A percentile compares a stretch with the other conserved stretches of the same genome.
phyloP scores from a whole-genome alignment of 1,140 invertebrate species.

The Bombus ignitus region DNA sequence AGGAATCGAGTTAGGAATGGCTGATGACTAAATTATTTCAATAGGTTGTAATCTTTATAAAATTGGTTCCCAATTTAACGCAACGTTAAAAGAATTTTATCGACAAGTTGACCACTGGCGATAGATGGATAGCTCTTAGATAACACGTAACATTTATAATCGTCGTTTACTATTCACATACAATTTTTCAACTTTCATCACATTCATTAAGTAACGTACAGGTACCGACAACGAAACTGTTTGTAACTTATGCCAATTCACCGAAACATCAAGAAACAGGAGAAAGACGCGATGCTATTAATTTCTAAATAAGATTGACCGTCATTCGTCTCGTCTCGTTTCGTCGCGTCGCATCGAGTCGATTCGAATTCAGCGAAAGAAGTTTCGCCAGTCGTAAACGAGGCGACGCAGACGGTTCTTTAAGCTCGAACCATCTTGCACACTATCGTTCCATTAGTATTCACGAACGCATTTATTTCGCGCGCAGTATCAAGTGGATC shows the following conservation, averaged over 20 bases:
- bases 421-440: constrained; percentile 30
- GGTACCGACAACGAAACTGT: too few relatives aligned
- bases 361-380: constrained; percentile 45
- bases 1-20: background rate
- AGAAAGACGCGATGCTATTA: background rate
- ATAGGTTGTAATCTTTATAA: background rate
- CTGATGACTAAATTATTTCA: background rate
- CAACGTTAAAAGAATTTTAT: background rate
- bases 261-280: too few relatives aligned
- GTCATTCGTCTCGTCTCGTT: background rate
- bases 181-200: background rate
- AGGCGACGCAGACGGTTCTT: constrained; percentile 38
- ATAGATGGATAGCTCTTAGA: background rate
- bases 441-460: constrained; percentile 57
- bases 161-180: background rate
- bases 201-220: background rate
- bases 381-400: constrained; percentile 16
- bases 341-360: background rate
- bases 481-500: constrained; percentile 55
- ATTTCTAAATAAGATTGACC: constrained; percentile 30
- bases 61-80: background rate
- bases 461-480: constrained; percentile 63
- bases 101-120: background rate
- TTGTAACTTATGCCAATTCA: too few relatives aligned
- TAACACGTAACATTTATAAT: background rate